Conservation (phyloP, 2,797 vertebrate genomes). For the Phataginus tricuspis region DNA sequence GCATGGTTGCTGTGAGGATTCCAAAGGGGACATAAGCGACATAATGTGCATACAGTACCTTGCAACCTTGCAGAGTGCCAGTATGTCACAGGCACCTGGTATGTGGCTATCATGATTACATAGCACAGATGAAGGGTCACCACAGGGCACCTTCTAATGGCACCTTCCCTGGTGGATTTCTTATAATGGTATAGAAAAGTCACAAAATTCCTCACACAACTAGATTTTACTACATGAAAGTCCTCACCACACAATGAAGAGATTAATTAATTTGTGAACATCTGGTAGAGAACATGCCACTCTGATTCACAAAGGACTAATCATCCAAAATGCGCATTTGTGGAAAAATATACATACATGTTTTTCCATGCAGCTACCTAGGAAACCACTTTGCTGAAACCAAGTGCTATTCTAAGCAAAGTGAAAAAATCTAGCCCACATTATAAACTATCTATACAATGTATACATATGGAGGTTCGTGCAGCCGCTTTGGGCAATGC, state of each 20-base stretch:
- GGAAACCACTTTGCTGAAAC: neutral
- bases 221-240: slow-evolving; percentile 5
- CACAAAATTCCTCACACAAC: neutral
- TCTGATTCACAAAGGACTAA: neutral
- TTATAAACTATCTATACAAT: neutral
- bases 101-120: neutral
- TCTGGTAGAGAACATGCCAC: neutral
- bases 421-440: neutral
- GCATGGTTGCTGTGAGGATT: neutral
- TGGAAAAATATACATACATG: neutral
- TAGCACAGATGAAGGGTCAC: neutral
- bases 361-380: neutral
- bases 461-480: neutral
- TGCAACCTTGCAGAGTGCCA: neutral
- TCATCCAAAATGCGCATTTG: slow-evolving; percentile 20
- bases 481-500: neutral
- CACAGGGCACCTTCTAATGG: neutral
- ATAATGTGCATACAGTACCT: neutral
- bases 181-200: neutral
- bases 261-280: slow-evolving; percentile 32
- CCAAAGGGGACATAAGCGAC: neutral
- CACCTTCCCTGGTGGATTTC: neutral
- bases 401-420: slow-evolving; percentile 1
- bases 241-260: slow-evolving; percentile 7
- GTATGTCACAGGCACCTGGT: neutral